A percentile compares a stretch with the other conserved stretches of the same genome.
Conservation (phyloP, 2,113 vertebrate genomes). For the Nettapus auritus region DNA sequence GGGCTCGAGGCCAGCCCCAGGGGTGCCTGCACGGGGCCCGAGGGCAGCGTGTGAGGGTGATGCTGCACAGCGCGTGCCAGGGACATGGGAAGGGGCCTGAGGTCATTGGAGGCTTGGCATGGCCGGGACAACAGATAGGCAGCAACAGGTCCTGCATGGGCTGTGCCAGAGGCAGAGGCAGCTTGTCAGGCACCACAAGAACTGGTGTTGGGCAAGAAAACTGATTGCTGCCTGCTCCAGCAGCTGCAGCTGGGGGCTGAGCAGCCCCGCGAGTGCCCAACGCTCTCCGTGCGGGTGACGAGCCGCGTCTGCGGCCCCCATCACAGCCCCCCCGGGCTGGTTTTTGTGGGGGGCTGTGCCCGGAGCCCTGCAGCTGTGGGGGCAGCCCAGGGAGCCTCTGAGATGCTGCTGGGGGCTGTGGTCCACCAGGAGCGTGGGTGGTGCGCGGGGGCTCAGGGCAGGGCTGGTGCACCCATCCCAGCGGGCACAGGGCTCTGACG, state of each 20-base stretch:
- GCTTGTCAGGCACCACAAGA: background rate
- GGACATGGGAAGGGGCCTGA: accelerated
- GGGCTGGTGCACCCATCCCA: background rate
- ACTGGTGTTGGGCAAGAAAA: background rate
- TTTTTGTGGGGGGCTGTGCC: background rate
- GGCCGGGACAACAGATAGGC: background rate
- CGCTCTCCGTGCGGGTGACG: accelerated
- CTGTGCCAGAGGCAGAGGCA: background rate
- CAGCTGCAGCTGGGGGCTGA: background rate
- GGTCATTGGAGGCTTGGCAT: background rate
- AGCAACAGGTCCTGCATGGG: background rate
- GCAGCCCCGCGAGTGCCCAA: accelerated
- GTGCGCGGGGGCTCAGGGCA: background rate
- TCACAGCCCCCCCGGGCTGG: too few relatives aligned
- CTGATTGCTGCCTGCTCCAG: background rate
- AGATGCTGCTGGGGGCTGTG: background rate
- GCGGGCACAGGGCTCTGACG: accelerated
- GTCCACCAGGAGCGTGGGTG: background rate
- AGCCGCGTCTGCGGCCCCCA: background rate
- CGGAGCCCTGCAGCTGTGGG: background rate
- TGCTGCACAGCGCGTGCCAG: accelerated
- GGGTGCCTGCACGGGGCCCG: background rate
- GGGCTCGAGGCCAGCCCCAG: background rate
- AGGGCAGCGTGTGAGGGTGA: accelerated
- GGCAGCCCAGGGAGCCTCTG: background rate